phyloP scores from a whole-genome alignment of 2,797 vertebrate species.

The Paramormyrops hopkinsi region DNA sequence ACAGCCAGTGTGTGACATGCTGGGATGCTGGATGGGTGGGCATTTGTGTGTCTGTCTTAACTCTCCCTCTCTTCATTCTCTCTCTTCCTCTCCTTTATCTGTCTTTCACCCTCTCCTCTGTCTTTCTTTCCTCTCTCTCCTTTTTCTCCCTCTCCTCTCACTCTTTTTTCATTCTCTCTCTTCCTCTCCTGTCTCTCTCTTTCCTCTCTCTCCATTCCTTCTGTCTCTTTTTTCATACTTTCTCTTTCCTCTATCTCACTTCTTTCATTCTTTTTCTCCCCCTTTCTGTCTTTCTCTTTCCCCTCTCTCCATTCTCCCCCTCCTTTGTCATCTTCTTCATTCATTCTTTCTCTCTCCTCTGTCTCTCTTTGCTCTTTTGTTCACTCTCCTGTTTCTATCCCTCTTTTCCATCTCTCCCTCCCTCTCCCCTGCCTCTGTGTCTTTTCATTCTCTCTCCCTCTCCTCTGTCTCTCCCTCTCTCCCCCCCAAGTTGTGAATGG shows the following conservation, averaged over 20 bases:
- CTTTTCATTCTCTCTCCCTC: not conserved
- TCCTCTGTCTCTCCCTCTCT: not conserved
- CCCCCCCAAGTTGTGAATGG: conserved; percentile 62
- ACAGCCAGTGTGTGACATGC: not conserved
- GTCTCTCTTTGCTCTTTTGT: not conserved
- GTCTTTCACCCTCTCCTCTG: not conserved
- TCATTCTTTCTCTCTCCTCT: not conserved
- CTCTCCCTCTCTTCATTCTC: not conserved
- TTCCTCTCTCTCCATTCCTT: not conserved
- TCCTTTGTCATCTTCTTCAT: not conserved
- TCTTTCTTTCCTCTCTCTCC: not conserved
- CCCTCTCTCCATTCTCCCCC: not conserved
- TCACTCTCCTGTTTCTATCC: not conserved
- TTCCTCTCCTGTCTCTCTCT: not conserved
- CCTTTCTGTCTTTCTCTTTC: not conserved
- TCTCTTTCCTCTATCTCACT: not conserved
- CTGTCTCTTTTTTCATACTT: not conserved
- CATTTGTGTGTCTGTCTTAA: not conserved
- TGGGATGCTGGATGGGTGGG: not conserved
- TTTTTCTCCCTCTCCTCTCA: not conserved
- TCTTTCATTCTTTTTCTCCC: not conserved
- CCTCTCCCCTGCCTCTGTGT: not conserved
- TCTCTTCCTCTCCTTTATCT: not conserved
- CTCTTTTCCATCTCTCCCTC: not conserved
- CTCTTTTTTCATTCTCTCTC: not conserved